Conservation (phyloP, 2,797 vertebrate genomes). For the Cryptoblepharus egeriae region DNA sequence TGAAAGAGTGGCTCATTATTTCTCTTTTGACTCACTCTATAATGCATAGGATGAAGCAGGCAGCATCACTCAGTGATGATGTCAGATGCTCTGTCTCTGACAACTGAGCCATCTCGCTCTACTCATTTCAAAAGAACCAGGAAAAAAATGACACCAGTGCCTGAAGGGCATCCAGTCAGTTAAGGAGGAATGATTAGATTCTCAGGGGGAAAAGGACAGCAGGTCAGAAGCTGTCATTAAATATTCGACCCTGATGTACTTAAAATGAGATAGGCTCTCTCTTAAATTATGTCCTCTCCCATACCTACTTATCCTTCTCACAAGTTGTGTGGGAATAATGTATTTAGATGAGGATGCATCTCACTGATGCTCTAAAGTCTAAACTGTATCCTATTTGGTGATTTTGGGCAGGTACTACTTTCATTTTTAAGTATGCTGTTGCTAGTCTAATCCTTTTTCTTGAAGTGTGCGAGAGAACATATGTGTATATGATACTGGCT, state of each 20-base stretch:
- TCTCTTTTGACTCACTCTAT: constrained; percentile 14
- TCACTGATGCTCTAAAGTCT: neutral
- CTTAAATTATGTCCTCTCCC: neutral
- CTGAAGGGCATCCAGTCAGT: constrained; percentile 29
- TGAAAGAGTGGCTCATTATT: constrained; percentile 3
- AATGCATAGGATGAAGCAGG: constrained; percentile 23
- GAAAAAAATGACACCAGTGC: constrained; percentile 10
- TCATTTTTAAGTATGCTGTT: neutral
- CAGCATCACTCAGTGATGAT: constrained; percentile 1
- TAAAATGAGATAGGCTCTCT: constrained; percentile 32
- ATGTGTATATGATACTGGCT: no score
- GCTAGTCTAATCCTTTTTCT: neutral
- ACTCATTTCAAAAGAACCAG: constrained; percentile 28
- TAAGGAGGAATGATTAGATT: constrained; percentile 34
- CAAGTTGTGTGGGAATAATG: constrained; percentile 17
- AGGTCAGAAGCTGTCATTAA: constrained; percentile 42
- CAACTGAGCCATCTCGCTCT: constrained; percentile 27
- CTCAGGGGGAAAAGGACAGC: constrained; percentile 21
- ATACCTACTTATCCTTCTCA: constrained; percentile 21
- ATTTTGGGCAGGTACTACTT: neutral
- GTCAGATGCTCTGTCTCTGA: constrained; percentile 19
- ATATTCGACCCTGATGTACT: constrained; percentile 31
- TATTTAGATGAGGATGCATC: neutral
- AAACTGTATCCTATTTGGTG: neutral
- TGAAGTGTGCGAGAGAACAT: no score